A percentile compares a stretch with the other conserved stretches of the same genome.
Evolutionary conservation across 2,113 vertebrate species (phyloP).

Genomic region (Pteruthius melanotis): DNA sequence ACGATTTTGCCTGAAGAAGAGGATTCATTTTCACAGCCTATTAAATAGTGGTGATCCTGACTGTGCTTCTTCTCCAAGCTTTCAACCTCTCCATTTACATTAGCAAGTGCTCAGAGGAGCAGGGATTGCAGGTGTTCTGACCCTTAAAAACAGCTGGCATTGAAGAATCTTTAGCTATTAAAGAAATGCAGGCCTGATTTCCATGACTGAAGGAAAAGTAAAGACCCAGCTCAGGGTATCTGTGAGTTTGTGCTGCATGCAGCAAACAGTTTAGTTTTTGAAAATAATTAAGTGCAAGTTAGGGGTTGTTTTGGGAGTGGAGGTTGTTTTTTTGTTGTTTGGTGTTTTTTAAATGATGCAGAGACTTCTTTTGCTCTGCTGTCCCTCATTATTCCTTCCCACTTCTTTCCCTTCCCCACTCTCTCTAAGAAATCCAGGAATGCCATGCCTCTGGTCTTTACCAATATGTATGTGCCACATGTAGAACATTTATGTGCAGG

Average conservation of each 20-base stretch:
- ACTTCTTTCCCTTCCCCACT: background rate
- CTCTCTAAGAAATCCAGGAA: constrained; percentile 37
- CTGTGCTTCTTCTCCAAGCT: background rate
- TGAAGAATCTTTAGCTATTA: background rate
- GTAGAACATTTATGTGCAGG: constrained; percentile 36
- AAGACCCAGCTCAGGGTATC: background rate
- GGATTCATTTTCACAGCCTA: background rate
- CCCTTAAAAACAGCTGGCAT: background rate
- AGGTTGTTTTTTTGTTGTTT: background rate
- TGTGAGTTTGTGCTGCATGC: background rate
- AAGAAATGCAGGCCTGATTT: background rate
- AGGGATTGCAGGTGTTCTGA: background rate
- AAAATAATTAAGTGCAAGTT: background rate
- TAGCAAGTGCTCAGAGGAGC: background rate
- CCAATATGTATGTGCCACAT: constrained; percentile 2
- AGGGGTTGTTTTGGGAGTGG: background rate
- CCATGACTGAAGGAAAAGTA: background rate
- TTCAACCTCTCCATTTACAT: accelerated
- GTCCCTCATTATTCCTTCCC: background rate
- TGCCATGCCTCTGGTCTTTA: constrained; percentile 24
- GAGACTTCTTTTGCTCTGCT: background rate
- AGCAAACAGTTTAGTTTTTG: background rate
- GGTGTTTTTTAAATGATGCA: background rate
- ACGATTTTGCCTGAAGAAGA: background rate
- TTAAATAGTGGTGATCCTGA: background rate